Base-by-base conservation (phyloP, 2,113 vertebrate genomes). In the Hepsetus odoe region DNA sequence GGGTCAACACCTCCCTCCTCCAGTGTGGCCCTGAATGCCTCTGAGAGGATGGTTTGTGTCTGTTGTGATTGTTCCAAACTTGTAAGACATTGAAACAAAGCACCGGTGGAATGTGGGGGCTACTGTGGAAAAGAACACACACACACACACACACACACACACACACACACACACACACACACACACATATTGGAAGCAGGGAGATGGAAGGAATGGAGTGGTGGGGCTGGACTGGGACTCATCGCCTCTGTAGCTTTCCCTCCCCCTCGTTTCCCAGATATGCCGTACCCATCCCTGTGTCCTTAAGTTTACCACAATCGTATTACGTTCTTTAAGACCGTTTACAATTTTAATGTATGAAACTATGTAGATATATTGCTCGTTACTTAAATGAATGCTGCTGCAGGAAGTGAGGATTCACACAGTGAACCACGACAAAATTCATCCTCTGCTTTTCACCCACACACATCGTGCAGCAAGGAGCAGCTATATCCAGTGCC, bases 261-360 rank as follows among this genome's bases (percentile, higher is more conserved):
- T 86, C 86, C 81, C 78, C 81, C 83, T 85, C 80, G 70, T 80
- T 82, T 86, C 79, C 72, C 84, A 87, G 46, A 51, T 77, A 12
- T 81, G 71, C 24, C 28, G n/a, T 59, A 72, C 65, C 46, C 69
- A 78, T 66, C 1, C 42, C 64, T 16, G 9, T 69, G 62, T 28
- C 3, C 0, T 55, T 58, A 56, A 66, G 42, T 51, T 55, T 40
- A 33, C 33, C 33, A 12, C 32, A 38, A 20, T 33, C n/a, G n/a
- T n/a, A n/a, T n/a, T n/a, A n/a, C n/a, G n/a, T n/a, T n/a, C n/a
- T n/a, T n/a, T n/a, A n/a, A n/a, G n/a, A n/a, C n/a, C n/a, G n/a
- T n/a, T n/a, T n/a, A n/a, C n/a, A n/a, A n/a, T n/a, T n/a, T n/a
- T n/a, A n/a, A n/a, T n/a, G n/a, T n/a, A n/a, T n/a, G n/a, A n/a